Base-by-base conservation (phyloP, 2,113 vertebrate genomes). In the Melospiza melodia region DNA sequence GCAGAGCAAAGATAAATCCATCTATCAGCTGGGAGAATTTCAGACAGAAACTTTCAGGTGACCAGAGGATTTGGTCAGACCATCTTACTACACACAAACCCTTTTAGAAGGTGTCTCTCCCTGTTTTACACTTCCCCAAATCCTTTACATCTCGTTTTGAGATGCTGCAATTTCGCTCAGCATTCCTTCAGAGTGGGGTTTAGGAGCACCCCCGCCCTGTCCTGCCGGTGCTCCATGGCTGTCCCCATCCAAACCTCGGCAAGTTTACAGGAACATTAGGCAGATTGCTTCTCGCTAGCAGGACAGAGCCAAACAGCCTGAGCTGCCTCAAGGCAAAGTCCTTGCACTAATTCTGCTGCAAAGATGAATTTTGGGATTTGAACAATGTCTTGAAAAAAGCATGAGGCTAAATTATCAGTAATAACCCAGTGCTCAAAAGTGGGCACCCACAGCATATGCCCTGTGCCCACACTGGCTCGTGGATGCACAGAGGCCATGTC, bases 181-280 rank as follows among this genome's bases (percentile, higher is more conserved):
- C 5, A 9, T 11, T 41, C 68, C 58, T 81, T 62, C 81, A 72
- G 23, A 33, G 84, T 49, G 46, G 87, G 69, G 51, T 76, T 91
- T 73, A 87, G 83, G 93, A 95, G 93, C 65, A 79, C 55, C 86
- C 68, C 44, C 0, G 0, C 33, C 58, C 35, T 49, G 87, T 93
- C 84, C 95, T 93, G 97, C 75, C n/a, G 15, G 58, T 84, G 68
- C 66, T 95, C 82, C 93, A 41, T 1, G 19, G 58, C 44, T 90
- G 91, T 30, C 67, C 87, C 78, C 76, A 83, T 80, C 82, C 73
- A 90, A 87, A 92, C 95, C 91, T 77, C 58, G 39, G 84, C 24
- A 84, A 58, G 35, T 55, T 90, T 57, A 90, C 90, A 75, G 8
- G 28, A 91, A 65, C 63, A n/a, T 84, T 46, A 94, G 79, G 80